These are phyloP conservation scores for Cercopithecus mona DNA, from an alignment of 2,113 vertebrate genomes.

Conservation along the genomic window DNA sequence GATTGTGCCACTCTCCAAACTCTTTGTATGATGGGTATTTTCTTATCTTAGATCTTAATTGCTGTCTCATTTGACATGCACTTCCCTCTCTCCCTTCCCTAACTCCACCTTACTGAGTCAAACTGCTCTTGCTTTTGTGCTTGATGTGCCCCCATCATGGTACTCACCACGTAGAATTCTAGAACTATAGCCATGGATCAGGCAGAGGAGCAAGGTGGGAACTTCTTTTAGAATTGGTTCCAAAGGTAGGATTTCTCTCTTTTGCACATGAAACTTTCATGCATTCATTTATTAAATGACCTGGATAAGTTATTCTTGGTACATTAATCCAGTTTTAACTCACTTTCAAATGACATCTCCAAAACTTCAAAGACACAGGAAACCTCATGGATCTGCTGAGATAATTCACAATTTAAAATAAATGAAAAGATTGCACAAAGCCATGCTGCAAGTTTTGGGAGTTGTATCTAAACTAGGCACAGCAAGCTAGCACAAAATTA, in stretches of 20 bases:
- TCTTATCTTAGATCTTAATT: not conserved
- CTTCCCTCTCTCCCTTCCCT: accelerated
- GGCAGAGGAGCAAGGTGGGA: not conserved
- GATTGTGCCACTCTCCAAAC: not conserved
- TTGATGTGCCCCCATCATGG: too few relatives aligned
- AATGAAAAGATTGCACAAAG: not conserved
- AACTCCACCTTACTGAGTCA: not conserved
- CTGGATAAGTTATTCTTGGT: not conserved
- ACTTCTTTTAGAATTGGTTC: not conserved
- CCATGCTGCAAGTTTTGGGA: not conserved
- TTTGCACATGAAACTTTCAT: not conserved
- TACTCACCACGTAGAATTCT: accelerated
- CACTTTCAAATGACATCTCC: not conserved
- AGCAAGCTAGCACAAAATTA: not conserved
- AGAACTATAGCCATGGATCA: not conserved
- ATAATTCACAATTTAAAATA: not conserved
- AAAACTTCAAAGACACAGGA: not conserved
- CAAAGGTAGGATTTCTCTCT: not conserved
- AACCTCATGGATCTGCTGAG: not conserved
- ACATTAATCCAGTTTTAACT: not conserved
- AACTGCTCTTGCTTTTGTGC: not conserved
- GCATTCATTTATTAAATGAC: not conserved
- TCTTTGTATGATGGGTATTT: not conserved
- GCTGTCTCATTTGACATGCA: not conserved
- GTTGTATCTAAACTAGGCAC: not conserved